Base-by-base conservation (phyloP, 2,888 invertebrate species). In the Scaptodrosophila latifasciaeformis region DNA sequence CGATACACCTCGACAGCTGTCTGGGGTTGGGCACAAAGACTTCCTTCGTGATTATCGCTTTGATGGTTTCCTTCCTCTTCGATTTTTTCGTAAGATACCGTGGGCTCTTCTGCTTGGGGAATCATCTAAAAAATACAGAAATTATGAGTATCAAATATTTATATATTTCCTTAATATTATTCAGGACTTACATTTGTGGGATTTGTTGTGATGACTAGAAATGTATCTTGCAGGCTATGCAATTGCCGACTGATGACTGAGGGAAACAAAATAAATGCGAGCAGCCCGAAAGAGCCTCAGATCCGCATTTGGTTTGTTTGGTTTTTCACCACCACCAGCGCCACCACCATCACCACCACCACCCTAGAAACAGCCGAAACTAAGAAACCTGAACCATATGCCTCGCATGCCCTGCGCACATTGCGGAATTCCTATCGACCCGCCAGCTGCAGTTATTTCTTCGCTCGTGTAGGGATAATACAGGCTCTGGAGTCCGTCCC, bases 371-470 rank as follows among this genome's bases (percentile, higher is more conserved):
- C 43, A 15, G 10, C 17, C 15, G 37, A n/a, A n/a, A n/a, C n/a
- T n/a, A n/a, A n/a, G n/a, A 34, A 15, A 9, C 44, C 27, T 54
- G 49, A 61, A 52, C 63, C 78, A 74, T 74, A 74, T 74, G 72
- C 62, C 54, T 54, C 51, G 57, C 72, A 74, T 62, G 62, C 71
- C 57, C 69, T 68, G 63, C 65, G 71, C 72, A 74, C 65, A 78
- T 71, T 74, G 72, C 76, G 69, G 72, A 72, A 78, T 74, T 78
- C 57, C 72, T 62, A 37, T 21, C 56, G 60, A 54, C 58, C 57
- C 74, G 49, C 68, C 15, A 55, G 45, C 56, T 68, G 72, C 72
- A 78, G 72, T 76, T 59, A 72, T n/a, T n/a, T n/a, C n/a, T n/a
- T n/a, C n/a, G 47, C 49, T 31, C 34, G 10, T 5, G n/a, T n/a